Percentiles rank a stretch among this genome's conserved stretches.
phyloP scores from a whole-genome alignment of 2,797 vertebrate species.

The Poliocrania exsul region DNA sequence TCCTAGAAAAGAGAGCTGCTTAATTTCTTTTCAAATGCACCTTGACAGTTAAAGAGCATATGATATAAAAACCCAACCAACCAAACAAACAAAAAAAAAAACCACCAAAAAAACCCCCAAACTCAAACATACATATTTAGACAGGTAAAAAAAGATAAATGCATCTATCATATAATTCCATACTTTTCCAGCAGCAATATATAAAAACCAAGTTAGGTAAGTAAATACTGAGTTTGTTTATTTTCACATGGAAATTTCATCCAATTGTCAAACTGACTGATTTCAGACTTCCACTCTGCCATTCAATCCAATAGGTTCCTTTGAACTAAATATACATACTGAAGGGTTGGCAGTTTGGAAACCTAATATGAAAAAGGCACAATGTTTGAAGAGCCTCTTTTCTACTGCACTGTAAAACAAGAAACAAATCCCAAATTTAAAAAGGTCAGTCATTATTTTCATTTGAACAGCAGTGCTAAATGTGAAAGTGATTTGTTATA shows the following conservation, averaged over 20 bases:
- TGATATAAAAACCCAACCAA: background rate
- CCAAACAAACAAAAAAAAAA: too few species aligned
- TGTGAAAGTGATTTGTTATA: constrained; percentile 14
- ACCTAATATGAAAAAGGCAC: background rate
- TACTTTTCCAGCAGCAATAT: background rate
- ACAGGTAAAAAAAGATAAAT: background rate
- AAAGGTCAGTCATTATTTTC: constrained; percentile 36
- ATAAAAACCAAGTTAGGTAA: background rate
- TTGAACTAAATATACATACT: background rate
- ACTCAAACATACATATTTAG: background rate
- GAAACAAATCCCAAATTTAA: background rate
- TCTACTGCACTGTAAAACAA: background rate
- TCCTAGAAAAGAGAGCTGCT: background rate
- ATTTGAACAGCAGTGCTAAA: constrained; percentile 10
- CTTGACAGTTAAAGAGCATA: background rate
- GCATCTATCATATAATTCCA: background rate
- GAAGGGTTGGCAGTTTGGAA: background rate
- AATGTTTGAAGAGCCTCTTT: background rate
- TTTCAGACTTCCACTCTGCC: background rate
- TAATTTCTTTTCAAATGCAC: background rate
- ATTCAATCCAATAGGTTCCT: background rate
- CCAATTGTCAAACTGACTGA: background rate
- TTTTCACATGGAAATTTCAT: background rate
- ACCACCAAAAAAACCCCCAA: too few species aligned
- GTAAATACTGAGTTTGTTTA: background rate